A percentile compares a stretch with the other conserved stretches of the same genome.
Evolutionary conservation across 2,888 invertebrate genomes (phyloP).

Genomic region (Xanthia togata): DNA sequence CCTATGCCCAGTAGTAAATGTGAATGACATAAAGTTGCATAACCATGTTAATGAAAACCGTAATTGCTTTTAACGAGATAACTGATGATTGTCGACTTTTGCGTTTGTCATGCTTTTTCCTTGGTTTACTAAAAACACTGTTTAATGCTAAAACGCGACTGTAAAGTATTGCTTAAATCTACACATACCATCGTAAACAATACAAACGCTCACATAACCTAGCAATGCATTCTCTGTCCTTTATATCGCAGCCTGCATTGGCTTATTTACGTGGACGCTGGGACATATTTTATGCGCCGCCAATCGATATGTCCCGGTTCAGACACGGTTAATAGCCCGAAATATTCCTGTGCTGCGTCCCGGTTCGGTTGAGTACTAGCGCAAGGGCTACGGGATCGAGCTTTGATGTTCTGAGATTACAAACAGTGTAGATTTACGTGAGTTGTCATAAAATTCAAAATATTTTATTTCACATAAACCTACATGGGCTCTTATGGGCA

Average conservation of each 20-base stretch:
- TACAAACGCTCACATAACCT: conserved; percentile 11
- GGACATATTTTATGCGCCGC: conserved; percentile 80
- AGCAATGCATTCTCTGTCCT: conserved; percentile 41
- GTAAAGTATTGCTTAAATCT: background rate
- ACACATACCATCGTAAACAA: background rate
- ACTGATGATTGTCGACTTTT: too few relatives aligned
- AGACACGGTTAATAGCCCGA: conserved; percentile 81
- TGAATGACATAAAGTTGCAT: background rate
- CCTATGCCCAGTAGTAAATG: too few relatives aligned
- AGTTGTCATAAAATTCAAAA: too few relatives aligned
- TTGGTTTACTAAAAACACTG: background rate
- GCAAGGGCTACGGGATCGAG: conserved; percentile 33
- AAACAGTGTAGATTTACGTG: conserved; percentile 26
- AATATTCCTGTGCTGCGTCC: conserved; percentile 68
- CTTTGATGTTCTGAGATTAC: conserved; percentile 26
- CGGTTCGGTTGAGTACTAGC: conserved; percentile 28
- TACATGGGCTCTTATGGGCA: too few relatives aligned
- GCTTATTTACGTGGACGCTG: conserved; percentile 73
- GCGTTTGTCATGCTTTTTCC: background rate
- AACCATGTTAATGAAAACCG: background rate
- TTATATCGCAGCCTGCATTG: conserved; percentile 54
- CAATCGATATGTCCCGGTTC: conserved; percentile 81
- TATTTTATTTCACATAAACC: too few relatives aligned
- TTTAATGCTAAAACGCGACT: background rate
- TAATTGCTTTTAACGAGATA: too few relatives aligned